phyloP scores from a whole-genome alignment of 2,888 invertebrate species.

The Dione juno region DNA sequence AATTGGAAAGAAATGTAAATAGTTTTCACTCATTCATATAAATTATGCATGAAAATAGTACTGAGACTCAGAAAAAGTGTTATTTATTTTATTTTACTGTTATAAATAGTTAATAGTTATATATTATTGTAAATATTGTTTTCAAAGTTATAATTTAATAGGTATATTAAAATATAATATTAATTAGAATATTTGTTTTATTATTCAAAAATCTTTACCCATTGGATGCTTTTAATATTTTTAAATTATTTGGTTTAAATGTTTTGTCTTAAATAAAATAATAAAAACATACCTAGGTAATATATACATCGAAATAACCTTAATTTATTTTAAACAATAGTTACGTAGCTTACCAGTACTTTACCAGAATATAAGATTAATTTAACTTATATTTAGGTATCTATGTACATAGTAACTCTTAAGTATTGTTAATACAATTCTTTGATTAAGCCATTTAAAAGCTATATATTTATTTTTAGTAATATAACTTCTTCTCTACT shows the following conservation, averaged over 20 bases:
- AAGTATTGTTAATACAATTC: neutral
- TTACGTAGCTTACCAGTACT: neutral
- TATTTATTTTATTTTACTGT: conserved; percentile 76
- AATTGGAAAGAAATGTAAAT: conserved; percentile 34
- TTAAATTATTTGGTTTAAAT: neutral
- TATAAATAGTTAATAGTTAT: conserved; percentile 59
- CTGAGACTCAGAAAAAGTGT: conserved; percentile 53
- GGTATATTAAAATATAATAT: conserved; percentile 38
- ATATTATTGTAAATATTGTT: conserved; percentile 75
- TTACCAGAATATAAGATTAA: neutral
- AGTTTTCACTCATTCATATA: conserved; percentile 26
- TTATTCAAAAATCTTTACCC: conserved; percentile 22
- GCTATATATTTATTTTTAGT: neutral
- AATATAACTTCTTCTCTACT: neutral
- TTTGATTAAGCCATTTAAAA: neutral
- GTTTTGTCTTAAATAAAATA: neutral
- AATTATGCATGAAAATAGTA: conserved; percentile 33
- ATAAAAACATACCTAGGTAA: neutral
- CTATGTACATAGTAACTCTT: neutral
- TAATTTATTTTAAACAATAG: neutral
- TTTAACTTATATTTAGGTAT: neutral
- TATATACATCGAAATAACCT: neutral
- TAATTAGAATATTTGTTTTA: conserved; percentile 39
- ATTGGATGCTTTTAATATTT: neutral
- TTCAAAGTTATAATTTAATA: conserved; percentile 60